These are phyloP conservation scores for Zaprionus camerounensis DNA, from an alignment of 1,140 invertebrate genomes.

Conservation along the genomic window DNA sequence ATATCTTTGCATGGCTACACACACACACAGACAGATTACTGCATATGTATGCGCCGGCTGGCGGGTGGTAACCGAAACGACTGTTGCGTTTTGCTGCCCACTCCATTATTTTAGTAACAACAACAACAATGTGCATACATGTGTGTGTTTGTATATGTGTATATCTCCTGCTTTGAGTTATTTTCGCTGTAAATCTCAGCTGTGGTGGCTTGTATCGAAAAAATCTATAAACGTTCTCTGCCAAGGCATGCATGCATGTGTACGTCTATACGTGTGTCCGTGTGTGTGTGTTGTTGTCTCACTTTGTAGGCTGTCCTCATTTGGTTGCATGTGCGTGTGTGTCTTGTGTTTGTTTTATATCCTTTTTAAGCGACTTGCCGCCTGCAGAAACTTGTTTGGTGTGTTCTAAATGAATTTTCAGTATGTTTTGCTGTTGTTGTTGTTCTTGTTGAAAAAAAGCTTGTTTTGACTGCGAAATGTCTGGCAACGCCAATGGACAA, in stretches of 20 bases:
- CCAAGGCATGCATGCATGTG: neutral
- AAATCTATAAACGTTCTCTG: slow-evolving; percentile 67
- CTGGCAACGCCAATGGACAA: slow-evolving; percentile 63
- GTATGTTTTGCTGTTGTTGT: slow-evolving; percentile 42
- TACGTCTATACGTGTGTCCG: neutral
- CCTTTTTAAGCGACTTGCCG: slow-evolving; percentile 67
- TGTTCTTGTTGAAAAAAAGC: slow-evolving; percentile 52
- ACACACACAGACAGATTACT: neutral
- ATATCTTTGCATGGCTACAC: slow-evolving; percentile 46
- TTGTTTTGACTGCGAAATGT: slow-evolving; percentile 69
- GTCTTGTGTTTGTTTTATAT: slow-evolving; percentile 53
- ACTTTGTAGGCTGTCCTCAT: slow-evolving; percentile 68
- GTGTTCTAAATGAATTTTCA: slow-evolving; percentile 75
- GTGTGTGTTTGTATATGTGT: slow-evolving; percentile 37
- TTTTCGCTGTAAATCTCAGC: slow-evolving; percentile 64
- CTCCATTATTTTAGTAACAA: slow-evolving; percentile 45
- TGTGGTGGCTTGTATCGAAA: slow-evolving; percentile 57
- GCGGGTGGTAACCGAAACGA: slow-evolving; percentile 53
- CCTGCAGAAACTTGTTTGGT: slow-evolving; percentile 74
- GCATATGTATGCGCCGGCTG: slow-evolving; percentile 25
- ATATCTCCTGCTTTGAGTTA: slow-evolving; percentile 73
- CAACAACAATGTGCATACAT: slow-evolving; percentile 10
- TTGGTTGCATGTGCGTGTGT: slow-evolving; percentile 41
- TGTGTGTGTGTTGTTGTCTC: slow-evolving; percentile 4
- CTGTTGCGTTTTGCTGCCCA: slow-evolving; percentile 61